Conservation (phyloP, 2,888 invertebrate genomes). For the Parnassius orleans region DNA sequence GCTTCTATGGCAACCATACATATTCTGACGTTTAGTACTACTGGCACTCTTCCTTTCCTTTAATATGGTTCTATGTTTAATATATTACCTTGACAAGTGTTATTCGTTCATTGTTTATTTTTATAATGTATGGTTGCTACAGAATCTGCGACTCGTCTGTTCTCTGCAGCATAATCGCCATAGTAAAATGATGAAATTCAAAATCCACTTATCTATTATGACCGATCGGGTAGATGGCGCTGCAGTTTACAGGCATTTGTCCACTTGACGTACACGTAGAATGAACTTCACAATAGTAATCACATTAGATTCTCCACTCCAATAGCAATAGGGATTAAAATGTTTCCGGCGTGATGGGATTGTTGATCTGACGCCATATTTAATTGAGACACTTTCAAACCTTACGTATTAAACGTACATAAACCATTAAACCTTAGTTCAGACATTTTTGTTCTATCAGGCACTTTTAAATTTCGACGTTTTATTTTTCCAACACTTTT, state of each 20-base stretch:
- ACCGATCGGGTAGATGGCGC: not conserved
- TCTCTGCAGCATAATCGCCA: conserved; percentile 7
- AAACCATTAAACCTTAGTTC: too few relatives aligned
- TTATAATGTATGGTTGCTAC: conserved; percentile 11
- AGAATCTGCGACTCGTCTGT: conserved; percentile 25
- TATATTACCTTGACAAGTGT: not conserved
- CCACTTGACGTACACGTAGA: conserved; percentile 49
- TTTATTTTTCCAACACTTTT: too few relatives aligned
- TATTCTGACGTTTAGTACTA: not conserved
- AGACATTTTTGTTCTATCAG: not conserved
- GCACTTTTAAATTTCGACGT: too few relatives aligned
- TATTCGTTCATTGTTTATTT: not conserved
- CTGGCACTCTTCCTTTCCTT: not conserved
- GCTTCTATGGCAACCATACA: conserved; percentile 33
- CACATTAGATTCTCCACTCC: conserved; percentile 57
- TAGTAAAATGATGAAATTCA: not conserved
- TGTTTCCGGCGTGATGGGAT: conserved; percentile 31
- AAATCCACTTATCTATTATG: not conserved
- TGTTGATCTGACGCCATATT: conserved; percentile 21
- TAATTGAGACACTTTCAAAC: not conserved
- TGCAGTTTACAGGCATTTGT: conserved; percentile 13
- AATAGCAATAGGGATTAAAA: conserved; percentile 53
- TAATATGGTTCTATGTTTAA: not conserved
- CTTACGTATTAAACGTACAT: too few relatives aligned
- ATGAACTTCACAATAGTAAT: conserved; percentile 55